Conservation (phyloP, 2,888 invertebrate genomes). For the Hecatera dysodea region DNA sequence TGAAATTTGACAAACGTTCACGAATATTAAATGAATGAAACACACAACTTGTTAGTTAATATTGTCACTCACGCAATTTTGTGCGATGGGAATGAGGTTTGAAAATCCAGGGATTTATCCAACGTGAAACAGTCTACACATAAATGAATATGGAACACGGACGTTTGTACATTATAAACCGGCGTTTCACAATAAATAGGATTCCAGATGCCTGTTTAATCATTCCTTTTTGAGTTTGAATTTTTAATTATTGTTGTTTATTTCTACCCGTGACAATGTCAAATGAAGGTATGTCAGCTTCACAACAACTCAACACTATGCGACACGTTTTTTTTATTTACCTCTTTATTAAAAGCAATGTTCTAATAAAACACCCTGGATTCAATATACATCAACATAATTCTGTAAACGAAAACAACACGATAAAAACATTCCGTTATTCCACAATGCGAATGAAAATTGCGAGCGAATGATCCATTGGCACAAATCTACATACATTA, state of each 20-base stretch:
- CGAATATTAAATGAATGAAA: neutral
- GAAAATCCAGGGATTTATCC: conserved; percentile 21
- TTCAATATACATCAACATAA: conserved; percentile 40
- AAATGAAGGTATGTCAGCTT: neutral
- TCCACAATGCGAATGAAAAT: conserved; percentile 47
- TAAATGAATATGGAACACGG: conserved; percentile 27
- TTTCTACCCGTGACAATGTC: neutral
- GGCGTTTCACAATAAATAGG: conserved; percentile 13
- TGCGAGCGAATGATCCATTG: conserved; percentile 54
- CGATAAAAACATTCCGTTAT: conserved; percentile 49
- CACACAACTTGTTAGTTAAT: neutral
- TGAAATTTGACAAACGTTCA: neutral
- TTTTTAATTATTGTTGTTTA: conserved; percentile 23
- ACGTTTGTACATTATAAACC: conserved; percentile 16
- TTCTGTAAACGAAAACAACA: conserved; percentile 44
- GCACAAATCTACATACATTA: conserved; percentile 58
- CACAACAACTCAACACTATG: neutral
- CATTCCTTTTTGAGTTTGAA: conserved; percentile 29
- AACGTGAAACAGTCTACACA: conserved; percentile 21
- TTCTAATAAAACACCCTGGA: conserved; percentile 20
- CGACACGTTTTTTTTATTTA: neutral
- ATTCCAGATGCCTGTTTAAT: conserved; percentile 23
- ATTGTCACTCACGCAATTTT: neutral
- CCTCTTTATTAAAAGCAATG: neutral
- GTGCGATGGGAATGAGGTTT: neutral